These are phyloP conservation scores for Argyra leucocephala DNA, from an alignment of 2,888 invertebrate species.

Conservation along the genomic window DNA sequence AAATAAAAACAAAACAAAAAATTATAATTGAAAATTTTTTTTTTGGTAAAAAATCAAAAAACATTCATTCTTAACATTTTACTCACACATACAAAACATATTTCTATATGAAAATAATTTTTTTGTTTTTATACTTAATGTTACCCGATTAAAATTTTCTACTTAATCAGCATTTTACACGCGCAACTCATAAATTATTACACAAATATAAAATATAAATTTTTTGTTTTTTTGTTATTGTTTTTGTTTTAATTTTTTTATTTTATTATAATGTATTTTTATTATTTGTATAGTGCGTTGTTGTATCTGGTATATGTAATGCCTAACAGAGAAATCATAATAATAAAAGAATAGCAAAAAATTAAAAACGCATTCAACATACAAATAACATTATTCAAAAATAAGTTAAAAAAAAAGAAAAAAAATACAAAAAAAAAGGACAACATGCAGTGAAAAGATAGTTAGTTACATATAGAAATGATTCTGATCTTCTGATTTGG, in stretches of 20 bases:
- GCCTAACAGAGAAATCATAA: neutral
- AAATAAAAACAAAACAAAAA: too few species aligned
- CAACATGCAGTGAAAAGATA: neutral
- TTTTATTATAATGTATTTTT: too few species aligned
- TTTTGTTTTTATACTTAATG: neutral
- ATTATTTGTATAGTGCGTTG: neutral
- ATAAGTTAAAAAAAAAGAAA: neutral
- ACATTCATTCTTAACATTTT: too few species aligned
- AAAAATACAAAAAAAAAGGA: neutral
- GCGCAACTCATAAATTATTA: slow-evolving; percentile 1
- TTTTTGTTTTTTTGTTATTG: too few species aligned
- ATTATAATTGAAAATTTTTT: too few species aligned
- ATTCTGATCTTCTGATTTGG: neutral
- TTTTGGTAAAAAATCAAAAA: too few species aligned
- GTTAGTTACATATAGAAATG: too few species aligned
- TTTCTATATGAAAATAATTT: neutral
- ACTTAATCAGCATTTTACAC: slow-evolving; percentile 4
- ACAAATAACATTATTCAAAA: neutral
- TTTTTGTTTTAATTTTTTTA: too few species aligned
- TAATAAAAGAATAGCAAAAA: neutral
- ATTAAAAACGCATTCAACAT: neutral
- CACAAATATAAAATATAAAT: neutral
- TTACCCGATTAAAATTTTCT: neutral
- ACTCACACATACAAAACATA: neutral
- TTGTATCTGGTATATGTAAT: neutral